Evolutionary conservation across 2,888 invertebrate genomes (phyloP).

Genomic region (Stenoptilia bipunctidactyla): DNA sequence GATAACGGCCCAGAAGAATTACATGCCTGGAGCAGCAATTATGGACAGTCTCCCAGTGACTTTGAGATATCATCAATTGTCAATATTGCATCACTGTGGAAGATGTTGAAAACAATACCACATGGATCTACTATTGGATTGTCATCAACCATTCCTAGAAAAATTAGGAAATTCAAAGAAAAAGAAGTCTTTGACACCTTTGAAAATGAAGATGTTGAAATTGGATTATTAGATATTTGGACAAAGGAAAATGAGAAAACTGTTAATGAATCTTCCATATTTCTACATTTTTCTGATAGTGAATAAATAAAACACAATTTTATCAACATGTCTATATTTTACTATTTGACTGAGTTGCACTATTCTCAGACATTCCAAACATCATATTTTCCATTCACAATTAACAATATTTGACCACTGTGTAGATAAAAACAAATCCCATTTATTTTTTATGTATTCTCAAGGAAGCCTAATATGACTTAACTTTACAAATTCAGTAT

Average conservation of each 20-base stretch:
- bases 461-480: too few species aligned
- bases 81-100: constrained; percentile 38
- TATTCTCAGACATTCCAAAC: constrained; percentile 25
- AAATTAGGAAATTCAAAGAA: constrained; percentile 26
- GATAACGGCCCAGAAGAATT: constrained; percentile 36
- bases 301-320: constrained; percentile 26
- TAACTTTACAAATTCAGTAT: too few species aligned
- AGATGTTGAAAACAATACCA: constrained; percentile 33
- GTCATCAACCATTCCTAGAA: constrained; percentile 11
- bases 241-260: constrained; percentile 18
- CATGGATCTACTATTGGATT: constrained; percentile 3
- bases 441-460: too few species aligned
- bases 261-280: constrained; percentile 10
- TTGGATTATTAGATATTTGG: constrained; percentile 46
- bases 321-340: constrained; percentile 41
- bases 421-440: too few species aligned
- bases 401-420: too few species aligned
- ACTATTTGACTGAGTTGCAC: constrained; percentile 44
- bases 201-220: constrained; percentile 39
- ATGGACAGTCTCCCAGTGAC: constrained; percentile 23
- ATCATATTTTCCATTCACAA: constrained; percentile 17
- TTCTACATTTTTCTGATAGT: constrained; percentile 12
- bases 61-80: constrained; percentile 35
- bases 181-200: constrained; percentile 37
- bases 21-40: constrained; percentile 39